Evolutionary conservation across 2,113 vertebrate species (phyloP).

Genomic region (Seriola rivoliana): DNA sequence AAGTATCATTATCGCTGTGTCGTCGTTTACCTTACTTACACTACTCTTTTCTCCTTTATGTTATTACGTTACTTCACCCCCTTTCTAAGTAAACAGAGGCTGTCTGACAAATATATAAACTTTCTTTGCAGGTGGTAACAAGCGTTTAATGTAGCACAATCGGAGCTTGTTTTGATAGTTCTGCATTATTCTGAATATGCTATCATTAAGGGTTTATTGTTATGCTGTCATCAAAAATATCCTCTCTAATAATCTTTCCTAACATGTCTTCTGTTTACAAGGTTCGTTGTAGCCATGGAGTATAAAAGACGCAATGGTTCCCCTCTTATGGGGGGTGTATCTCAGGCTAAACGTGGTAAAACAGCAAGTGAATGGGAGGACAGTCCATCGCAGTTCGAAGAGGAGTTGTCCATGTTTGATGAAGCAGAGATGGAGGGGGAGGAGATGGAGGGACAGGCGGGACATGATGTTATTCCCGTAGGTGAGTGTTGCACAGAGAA

Average conservation of each 20-base stretch:
- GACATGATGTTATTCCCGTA: constrained; percentile 85
- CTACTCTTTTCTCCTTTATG: too few relatives aligned
- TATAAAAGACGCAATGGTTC: constrained; percentile 79
- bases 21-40: neutral
- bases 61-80: too few relatives aligned
- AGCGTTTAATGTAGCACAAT: too few relatives aligned
- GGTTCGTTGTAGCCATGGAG: constrained; percentile 75
- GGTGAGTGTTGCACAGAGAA: constrained; percentile 75
- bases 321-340: constrained; percentile 48
- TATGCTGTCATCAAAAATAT: too few relatives aligned
- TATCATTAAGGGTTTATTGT: neutral
- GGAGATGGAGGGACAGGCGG: constrained; percentile 85
- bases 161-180: neutral
- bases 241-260: neutral
- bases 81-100: too few relatives aligned
- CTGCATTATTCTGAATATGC: neutral
- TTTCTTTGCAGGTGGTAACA: too few relatives aligned
- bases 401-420: constrained; percentile 89
- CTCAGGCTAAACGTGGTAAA: constrained; percentile 84
- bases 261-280: neutral
- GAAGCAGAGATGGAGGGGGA: constrained; percentile 87
- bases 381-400: constrained; percentile 88
- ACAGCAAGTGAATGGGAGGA: constrained; percentile 85
- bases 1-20: neutral
- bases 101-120: too few relatives aligned